Base-by-base conservation (phyloP, 2,797 vertebrate genomes). In the Myotis planiceps region DNA sequence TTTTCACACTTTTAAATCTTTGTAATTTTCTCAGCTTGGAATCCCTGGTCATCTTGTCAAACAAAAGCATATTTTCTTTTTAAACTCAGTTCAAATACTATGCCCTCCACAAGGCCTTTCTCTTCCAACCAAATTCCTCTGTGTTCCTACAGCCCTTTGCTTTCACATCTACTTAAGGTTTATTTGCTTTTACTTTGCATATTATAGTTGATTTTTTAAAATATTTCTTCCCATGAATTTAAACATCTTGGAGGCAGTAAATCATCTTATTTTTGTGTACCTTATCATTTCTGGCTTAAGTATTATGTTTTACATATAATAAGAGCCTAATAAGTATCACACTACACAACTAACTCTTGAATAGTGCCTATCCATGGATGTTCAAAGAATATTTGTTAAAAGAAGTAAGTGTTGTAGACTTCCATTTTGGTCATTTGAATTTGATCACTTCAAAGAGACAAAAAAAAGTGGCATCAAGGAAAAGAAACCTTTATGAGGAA, bases 181-280 rank as follows among this genome's bases (percentile, higher is more conserved):
- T 55, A 10, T 78, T 95, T 84, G 37, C 58, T 91, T 93, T 84
- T 89, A 23, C 72, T 68, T 78, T 60, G 32, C 34, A 37, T 74
- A 37, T 53, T 32, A 39, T 47, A 10, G 6, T 74, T 63, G 27
- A 45, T 88, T 78, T 86, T 91, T 93, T 37, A 51, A 47, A 87
- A 12, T 16, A 25, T 83, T 78, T 82, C 32, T 90, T 23, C 76
- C 76, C 47, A 66, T 66, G 47, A 82, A 74, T 47, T 51, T 78
- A 55, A 89, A 13, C 42, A 55, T 34, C 51, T 51, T 45, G 21
- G 47, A 90, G 47, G 37, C 53, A 78, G 9, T 25, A 72, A 82
- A 34, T 63, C 37, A 69, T 69, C 45, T 68, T 55, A 29, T 69
- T 80, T 88, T 81, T 78, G 18, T 90, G 45, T 49, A n/a, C n/a